phyloP scores from a whole-genome alignment of 1,140 invertebrate genomes.

The Palaemon carinicauda region DNA sequence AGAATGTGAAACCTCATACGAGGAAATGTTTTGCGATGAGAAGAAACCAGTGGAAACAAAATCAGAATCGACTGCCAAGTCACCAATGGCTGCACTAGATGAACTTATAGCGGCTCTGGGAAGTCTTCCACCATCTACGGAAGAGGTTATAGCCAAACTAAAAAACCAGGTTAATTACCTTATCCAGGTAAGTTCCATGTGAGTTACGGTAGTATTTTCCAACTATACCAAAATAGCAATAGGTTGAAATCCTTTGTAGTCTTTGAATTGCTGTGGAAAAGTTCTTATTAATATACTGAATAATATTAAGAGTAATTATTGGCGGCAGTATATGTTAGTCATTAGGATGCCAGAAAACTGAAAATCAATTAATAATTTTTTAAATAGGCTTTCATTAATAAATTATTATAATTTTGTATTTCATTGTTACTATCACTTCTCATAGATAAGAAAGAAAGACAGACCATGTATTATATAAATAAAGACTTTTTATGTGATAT shows the following conservation, averaged over 20 bases:
- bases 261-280: too few species aligned
- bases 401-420: too few species aligned
- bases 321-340: too few species aligned
- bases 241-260: not conserved
- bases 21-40: not conserved
- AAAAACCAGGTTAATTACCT: constrained; percentile 30
- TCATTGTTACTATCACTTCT: too few species aligned
- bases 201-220: not conserved
- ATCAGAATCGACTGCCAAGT: not conserved
- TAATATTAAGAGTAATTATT: too few species aligned
- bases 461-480: too few species aligned
- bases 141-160: constrained; percentile 45
- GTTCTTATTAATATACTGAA: too few species aligned
- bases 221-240: not conserved
- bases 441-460: too few species aligned
- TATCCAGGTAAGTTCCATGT: constrained; percentile 21
- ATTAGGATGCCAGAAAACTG: too few species aligned
- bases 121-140: constrained; percentile 30
- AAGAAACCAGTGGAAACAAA: not conserved
- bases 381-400: too few species aligned
- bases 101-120: constrained; percentile 37
- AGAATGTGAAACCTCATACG: not conserved
- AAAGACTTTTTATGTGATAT: not conserved
- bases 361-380: too few species aligned
- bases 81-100: constrained; percentile 23